Evolutionary conservation across 2,113 vertebrate species (phyloP), one percentile per base, ranked within the genome.

Genomic region (Hystrix cristata): DNA sequence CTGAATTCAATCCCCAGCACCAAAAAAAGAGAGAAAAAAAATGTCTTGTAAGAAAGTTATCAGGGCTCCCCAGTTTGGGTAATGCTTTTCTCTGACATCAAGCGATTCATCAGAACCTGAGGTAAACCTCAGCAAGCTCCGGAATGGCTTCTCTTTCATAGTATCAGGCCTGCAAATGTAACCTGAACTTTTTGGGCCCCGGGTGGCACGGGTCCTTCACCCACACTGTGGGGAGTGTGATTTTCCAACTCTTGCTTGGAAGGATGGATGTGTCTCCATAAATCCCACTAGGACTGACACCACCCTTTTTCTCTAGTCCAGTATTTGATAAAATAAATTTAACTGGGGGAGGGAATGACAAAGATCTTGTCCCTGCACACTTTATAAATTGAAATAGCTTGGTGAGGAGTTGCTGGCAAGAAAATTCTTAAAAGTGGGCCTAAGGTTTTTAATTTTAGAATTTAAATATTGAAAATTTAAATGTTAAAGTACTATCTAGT

Each of bases 401-500:
- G 43, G 29, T 62, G 5, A 78, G 59, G 59, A 71, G 57, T 59
- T 60, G 65, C 64, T 76, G 18, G 43, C 62, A 80, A 62, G 84
- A 90, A 65, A 80, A 7, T 25, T 81, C 48, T 46, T 59, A 79
- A 64, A 38, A 43, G 31, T 59, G 10, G 38, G 5, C 53, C 79
- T 64, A 38, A 60, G 34, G 21, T 55, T 57, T 81, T 81, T 38
- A 57, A 67, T 48, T 51, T 67, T 67, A 64, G 62, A 67, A n/a
- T 85, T 67, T 85, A 85, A 65, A 76, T n/a, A 12, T 59, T 81
- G 83, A 89, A 88, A 79, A 72, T 78, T 82, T 64, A 57, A 92
- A 83, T 83, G 23, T 62, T 74, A 27, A 86, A 46, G 31, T 76
- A 11, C 38, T 79, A 2, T 43, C 15, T 29, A 55, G 67, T 48